A percentile compares a stretch with the other conserved stretches of the same genome.
phyloP scores from a whole-genome alignment of 2,888 invertebrate species.

The Melieria omissa region DNA sequence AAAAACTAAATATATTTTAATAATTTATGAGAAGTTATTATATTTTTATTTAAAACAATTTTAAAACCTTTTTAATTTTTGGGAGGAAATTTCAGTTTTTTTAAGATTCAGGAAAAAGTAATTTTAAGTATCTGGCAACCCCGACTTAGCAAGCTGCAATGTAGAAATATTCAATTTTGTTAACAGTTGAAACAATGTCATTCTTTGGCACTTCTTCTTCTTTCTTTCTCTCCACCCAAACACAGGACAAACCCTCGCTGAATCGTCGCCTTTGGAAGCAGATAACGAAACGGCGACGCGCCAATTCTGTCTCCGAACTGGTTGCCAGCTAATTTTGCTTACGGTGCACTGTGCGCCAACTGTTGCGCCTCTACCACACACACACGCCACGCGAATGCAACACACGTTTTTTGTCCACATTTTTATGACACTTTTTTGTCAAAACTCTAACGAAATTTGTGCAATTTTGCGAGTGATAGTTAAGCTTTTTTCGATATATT shows the following conservation, averaged over 20 bases:
- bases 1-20: no score
- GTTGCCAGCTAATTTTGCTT: slow-evolving; percentile 50
- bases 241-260: slow-evolving; percentile 79
- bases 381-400: not conserved
- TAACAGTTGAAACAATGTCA: no score
- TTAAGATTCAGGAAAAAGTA: no score
- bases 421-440: no score
- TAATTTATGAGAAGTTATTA: no score
- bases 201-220: no score
- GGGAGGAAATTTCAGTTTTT: no score
- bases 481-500: not conserved
- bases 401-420: not conserved
- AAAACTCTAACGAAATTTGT: not conserved
- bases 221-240: not conserved
- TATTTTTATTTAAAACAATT: no score
- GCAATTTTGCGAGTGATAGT: slow-evolving; percentile 3
- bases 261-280: slow-evolving; percentile 85
- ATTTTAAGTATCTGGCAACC: no score
- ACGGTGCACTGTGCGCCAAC: not conserved
- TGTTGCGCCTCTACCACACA: not conserved
- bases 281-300: slow-evolving; percentile 77
- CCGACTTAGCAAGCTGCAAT: no score
- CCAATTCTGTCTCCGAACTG: slow-evolving; percentile 67
- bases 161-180: no score
- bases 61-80: no score